Evolutionary conservation across 2,888 invertebrate genomes (phyloP).

Genomic region (Xylophagus ater): DNA sequence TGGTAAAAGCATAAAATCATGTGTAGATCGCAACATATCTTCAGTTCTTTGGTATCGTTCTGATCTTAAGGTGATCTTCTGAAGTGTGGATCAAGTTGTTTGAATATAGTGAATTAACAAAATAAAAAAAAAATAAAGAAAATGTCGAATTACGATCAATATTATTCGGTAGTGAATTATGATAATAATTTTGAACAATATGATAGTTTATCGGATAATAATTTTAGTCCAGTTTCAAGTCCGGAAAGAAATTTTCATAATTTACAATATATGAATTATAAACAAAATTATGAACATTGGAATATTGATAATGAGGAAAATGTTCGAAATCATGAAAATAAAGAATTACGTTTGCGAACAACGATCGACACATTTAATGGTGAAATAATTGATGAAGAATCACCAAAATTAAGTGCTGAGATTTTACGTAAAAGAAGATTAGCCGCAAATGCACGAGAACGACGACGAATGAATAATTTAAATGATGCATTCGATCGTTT

Average conservation of each 20-base stretch:
- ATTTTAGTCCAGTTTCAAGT: neutral
- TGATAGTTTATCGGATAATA: neutral
- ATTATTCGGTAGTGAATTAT: neutral
- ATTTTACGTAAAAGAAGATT: constrained; percentile 52
- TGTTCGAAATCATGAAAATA: neutral
- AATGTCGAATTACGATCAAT: neutral
- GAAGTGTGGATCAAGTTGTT: constrained; percentile 6
- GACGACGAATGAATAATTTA: constrained; percentile 59
- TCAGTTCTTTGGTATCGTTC: no score
- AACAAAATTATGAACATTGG: neutral
- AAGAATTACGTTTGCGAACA: neutral
- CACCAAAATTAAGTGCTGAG: constrained; percentile 25
- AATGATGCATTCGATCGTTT: constrained; percentile 54
- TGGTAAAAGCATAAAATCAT: no score
- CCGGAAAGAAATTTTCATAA: neutral
- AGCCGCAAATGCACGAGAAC: constrained; percentile 63
- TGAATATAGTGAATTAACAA: neutral
- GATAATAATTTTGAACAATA: neutral
- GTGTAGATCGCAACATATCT: neutral
- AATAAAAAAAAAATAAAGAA: neutral
- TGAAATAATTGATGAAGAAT: neutral
- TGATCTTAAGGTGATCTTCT: constrained; percentile 4
- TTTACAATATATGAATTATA: neutral
- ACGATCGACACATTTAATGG: no score
- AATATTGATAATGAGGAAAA: neutral